These are phyloP conservation scores for Aricia agestis DNA, from an alignment of 1,140 invertebrate genomes.

Conservation along the genomic window DNA sequence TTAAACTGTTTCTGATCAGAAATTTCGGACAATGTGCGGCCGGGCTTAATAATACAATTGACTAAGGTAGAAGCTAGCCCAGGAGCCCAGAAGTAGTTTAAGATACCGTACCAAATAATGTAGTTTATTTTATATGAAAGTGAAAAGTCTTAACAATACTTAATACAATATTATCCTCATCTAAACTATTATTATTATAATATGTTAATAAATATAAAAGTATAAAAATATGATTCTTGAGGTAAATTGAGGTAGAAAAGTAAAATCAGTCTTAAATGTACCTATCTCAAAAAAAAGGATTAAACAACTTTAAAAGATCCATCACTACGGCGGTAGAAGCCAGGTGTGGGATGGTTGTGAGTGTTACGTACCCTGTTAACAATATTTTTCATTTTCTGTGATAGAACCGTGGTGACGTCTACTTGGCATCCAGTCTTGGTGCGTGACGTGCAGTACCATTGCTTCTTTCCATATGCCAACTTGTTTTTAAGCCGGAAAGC, in stretches of 20 bases:
- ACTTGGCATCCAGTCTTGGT: constrained; percentile 64
- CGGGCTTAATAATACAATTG: too few species aligned
- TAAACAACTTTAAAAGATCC: constrained; percentile 64
- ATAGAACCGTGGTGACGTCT: constrained; percentile 54
- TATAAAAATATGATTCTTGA: constrained; percentile 27
- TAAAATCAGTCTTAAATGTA: constrained; percentile 30
- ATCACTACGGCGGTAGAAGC: constrained; percentile 60
- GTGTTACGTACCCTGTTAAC: constrained; percentile 55
- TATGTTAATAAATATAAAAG: constrained; percentile 23
- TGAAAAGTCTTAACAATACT: background rate
- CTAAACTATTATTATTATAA: background rate
- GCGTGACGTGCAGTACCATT: constrained; percentile 65
- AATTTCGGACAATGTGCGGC: too few species aligned
- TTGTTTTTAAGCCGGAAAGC: constrained; percentile 69
- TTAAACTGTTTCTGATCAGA: too few species aligned
- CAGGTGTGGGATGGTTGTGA: constrained; percentile 61
- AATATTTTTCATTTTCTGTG: constrained; percentile 38
- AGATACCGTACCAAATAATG: too few species aligned
- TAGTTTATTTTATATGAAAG: too few species aligned
- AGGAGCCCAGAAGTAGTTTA: too few species aligned
- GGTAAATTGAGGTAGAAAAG: constrained; percentile 36
- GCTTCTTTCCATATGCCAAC: constrained; percentile 67
- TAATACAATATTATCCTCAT: background rate
- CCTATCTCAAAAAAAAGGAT: constrained; percentile 8
- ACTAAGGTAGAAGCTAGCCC: too few species aligned